These are phyloP conservation scores for Noctilio leporinus DNA, from an alignment of 2,113 vertebrate genomes.

Conservation along the genomic window DNA sequence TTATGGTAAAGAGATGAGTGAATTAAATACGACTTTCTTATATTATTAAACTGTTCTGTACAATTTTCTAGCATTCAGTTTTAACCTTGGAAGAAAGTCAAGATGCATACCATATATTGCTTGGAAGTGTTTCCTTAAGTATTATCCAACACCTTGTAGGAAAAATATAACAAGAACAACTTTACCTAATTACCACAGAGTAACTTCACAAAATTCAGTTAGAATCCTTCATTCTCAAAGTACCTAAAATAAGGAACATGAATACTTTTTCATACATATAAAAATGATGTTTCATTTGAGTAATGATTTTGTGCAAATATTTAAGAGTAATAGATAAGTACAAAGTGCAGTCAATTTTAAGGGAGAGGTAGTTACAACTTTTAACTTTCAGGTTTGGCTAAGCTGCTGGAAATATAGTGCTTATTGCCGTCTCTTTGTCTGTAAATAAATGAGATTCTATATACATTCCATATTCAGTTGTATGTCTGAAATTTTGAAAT, in stretches of 20 bases:
- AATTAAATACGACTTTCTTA: background rate
- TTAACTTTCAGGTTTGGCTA: background rate
- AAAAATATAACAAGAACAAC: background rate
- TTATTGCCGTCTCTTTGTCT: background rate
- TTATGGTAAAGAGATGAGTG: background rate
- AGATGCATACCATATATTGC: background rate
- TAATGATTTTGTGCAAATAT: slow-evolving; percentile 41
- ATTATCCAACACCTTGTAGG: background rate
- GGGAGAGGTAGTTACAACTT: background rate
- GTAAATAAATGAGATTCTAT: background rate
- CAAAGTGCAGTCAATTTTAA: background rate
- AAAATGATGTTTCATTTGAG: slow-evolving; percentile 28
- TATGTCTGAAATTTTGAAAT: background rate
- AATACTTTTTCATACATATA: background rate
- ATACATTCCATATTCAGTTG: background rate
- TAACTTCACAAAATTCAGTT: slow-evolving; percentile 21
- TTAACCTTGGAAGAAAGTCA: background rate
- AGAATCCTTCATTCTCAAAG: slow-evolving; percentile 38
- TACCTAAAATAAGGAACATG: slow-evolving; percentile 3
- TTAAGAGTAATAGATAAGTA: slow-evolving; percentile 9
- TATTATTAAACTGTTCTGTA: background rate
- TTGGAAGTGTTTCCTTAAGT: background rate
- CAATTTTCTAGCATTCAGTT: background rate
- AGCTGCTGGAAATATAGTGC: background rate
- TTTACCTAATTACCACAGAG: slow-evolving; percentile 26